Conservation (phyloP, 1,140 invertebrate species). For the Bombyx mori region ASM3026992v2 NC_085125.1:8095001-8095500, state of each 20-base stretch:
- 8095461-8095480: too few relatives aligned
- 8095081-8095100: constrained; percentile 72
- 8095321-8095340: too few relatives aligned
- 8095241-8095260: background rate
- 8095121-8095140: constrained; percentile 70
- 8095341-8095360: background rate
- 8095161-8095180: constrained; percentile 78
- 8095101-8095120: constrained; percentile 72
- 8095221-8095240: constrained; percentile 2
- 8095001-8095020: background rate
- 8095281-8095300: background rate
- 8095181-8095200: constrained; percentile 75
- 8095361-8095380: background rate
- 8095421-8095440: background rate
- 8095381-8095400: background rate
- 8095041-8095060: constrained; percentile 21
- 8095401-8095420: background rate
- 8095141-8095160: constrained; percentile 76
- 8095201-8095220: constrained; percentile 64
- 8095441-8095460: too few relatives aligned
- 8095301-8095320: too few relatives aligned
- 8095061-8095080: constrained; percentile 67
- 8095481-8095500: too few relatives aligned
- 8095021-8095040: constrained; percentile 21
- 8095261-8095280: background rate